A percentile compares a stretch with the other conserved stretches of the same genome.
These are phyloP conservation scores for Drosophila repleta DNA, from an alignment of 1,140 invertebrate genomes.

Conservation along the genomic window DNA sequence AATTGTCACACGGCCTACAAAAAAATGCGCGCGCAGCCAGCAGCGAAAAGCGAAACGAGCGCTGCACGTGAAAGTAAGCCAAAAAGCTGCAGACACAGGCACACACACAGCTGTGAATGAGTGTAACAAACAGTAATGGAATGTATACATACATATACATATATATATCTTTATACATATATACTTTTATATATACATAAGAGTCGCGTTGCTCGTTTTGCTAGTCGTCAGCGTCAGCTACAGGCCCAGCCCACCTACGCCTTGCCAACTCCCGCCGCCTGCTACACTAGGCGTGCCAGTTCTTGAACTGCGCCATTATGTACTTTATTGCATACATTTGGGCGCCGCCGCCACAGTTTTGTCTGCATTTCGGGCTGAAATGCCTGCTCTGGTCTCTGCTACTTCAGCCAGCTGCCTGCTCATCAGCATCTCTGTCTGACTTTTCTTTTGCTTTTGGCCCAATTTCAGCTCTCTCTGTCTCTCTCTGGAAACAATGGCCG, in stretches of 20 bases:
- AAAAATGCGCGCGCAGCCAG: conserved; percentile 77
- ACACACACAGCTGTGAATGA: conserved; percentile 36
- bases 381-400: conserved; percentile 65
- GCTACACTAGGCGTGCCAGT: conserved; percentile 49
- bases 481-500: conserved; percentile 63
- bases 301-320: conserved; percentile 80
- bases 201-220: conserved; percentile 45
- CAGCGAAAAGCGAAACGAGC: conserved; percentile 61
- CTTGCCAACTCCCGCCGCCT: background rate
- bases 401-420: background rate
- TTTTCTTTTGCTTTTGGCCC: conserved; percentile 63
- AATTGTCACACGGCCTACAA: conserved; percentile 76
- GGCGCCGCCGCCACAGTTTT: conserved; percentile 53
- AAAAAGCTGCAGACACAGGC: conserved; percentile 57
- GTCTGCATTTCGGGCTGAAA: conserved; percentile 51
- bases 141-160: background rate
- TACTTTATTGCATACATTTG: conserved; percentile 81
- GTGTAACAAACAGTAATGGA: conserved; percentile 73
- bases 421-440: conserved; percentile 44
- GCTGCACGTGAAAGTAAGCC: conserved; percentile 62
- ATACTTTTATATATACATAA: background rate
- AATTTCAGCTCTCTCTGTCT: conserved; percentile 58
- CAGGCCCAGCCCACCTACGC: conserved; percentile 15
- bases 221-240: conserved; percentile 34
- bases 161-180: too few species aligned